These are phyloP conservation scores for Bergia puertoricense DNA, from an alignment of 92 coral and sea anemone genomes.

Conservation along the genomic window DNA sequence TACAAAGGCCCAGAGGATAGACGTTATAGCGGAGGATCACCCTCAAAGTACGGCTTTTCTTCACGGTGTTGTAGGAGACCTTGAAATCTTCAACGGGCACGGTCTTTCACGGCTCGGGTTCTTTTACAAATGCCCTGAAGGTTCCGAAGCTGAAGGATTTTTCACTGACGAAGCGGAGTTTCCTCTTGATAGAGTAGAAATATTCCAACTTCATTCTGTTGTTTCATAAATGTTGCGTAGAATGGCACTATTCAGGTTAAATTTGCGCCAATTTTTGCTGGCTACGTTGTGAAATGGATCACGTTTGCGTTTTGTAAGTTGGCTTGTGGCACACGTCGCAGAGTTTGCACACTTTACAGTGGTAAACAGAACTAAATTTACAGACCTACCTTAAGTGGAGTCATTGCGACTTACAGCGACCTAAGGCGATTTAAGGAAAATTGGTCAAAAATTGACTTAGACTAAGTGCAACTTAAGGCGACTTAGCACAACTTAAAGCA, in stretches of 20 bases:
- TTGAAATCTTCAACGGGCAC: slow-evolving; percentile 39
- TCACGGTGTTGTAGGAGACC: slow-evolving; percentile 36
- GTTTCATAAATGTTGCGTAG: not conserved
- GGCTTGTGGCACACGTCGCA: not conserved
- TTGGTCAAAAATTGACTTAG: no score
- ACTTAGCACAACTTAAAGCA: no score
- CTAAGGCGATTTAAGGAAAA: no score
- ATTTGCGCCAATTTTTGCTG: not conserved
- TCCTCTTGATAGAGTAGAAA: slow-evolving; percentile 31
- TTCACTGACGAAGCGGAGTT: slow-evolving; percentile 28
- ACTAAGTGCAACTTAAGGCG: no score
- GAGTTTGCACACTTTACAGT: not conserved
- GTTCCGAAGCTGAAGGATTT: slow-evolving; percentile 8
- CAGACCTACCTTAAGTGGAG: no score
- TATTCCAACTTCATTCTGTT: slow-evolving; percentile 36
- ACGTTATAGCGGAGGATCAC: slow-evolving; percentile 33
- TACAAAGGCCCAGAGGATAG: slow-evolving; percentile 35
- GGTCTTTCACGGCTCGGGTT: slow-evolving; percentile 35
- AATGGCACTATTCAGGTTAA: no score
- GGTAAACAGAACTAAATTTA: not conserved
- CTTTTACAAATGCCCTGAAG: slow-evolving; percentile 41
- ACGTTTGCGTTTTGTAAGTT: not conserved
- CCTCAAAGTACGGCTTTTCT: slow-evolving; percentile 40
- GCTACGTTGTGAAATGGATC: not conserved
- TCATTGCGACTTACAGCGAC: no score